Conservation (phyloP, 2,797 vertebrate genomes). For the Falco peregrinus region DNA sequence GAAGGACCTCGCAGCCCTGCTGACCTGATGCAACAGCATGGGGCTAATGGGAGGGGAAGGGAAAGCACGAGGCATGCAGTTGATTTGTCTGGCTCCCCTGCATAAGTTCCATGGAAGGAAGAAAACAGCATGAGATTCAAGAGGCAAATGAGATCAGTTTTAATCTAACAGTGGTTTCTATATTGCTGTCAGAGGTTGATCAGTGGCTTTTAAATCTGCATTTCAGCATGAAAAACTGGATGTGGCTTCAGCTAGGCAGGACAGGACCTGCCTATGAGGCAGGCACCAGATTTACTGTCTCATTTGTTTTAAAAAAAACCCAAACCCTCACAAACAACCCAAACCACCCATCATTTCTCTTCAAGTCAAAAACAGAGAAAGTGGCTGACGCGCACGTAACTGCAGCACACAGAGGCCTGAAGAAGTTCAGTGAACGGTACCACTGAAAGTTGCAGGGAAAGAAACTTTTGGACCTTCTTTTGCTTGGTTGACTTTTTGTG, state of each 20-base stretch:
- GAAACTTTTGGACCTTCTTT: background rate
- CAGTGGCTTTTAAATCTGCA: background rate
- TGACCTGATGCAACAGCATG: background rate
- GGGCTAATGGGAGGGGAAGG: background rate
- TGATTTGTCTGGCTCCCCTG: background rate
- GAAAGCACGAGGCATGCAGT: background rate
- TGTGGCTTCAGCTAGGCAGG: background rate
- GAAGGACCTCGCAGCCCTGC: background rate
- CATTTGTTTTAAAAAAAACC: background rate
- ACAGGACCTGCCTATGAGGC: background rate
- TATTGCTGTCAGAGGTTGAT: background rate
- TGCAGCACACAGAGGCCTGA: background rate
- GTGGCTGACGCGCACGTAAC: rapidly evolving
- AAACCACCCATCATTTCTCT: background rate
- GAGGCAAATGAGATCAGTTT: background rate
- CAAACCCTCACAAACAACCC: background rate
- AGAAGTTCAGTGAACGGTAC: background rate
- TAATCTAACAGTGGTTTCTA: background rate
- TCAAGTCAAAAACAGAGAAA: background rate
- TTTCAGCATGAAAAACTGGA: background rate
- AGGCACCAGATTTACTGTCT: background rate
- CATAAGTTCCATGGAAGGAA: background rate
- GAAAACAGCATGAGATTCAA: background rate
- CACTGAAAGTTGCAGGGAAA: background rate
- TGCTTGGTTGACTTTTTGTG: background rate